phyloP scores from a whole-genome alignment of 2,888 invertebrate genomes.

The Ormyrus pomaceus region DNA sequence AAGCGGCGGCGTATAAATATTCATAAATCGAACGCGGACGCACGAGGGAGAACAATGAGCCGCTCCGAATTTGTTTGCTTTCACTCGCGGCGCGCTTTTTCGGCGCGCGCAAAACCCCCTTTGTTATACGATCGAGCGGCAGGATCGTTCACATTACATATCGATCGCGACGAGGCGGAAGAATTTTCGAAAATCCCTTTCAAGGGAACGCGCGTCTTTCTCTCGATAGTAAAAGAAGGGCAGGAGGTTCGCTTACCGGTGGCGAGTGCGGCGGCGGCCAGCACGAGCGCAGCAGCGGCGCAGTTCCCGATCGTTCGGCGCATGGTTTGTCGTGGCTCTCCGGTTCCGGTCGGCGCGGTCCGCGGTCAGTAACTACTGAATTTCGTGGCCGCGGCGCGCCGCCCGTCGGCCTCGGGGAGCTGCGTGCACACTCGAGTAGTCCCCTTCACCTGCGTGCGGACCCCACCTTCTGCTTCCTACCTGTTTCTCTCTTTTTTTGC shows the following conservation, averaged over 20 bases:
- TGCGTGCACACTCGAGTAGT: conserved; percentile 3
- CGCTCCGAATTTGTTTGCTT: too few species aligned
- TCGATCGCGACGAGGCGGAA: too few species aligned
- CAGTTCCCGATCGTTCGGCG: conserved; percentile 14
- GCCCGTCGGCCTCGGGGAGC: conserved; percentile 57
- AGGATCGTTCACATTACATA: too few species aligned
- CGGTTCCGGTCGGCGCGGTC: conserved; percentile 45
- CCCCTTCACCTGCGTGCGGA: conserved; percentile 66
- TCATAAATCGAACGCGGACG: too few species aligned
- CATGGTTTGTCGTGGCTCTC: conserved; percentile 22
- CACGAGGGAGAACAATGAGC: too few species aligned
- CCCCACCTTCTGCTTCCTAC: conserved; percentile 56
- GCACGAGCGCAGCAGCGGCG: neutral
- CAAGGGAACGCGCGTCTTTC: too few species aligned
- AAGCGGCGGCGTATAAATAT: too few species aligned
- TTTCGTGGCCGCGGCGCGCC: conserved; percentile 61
- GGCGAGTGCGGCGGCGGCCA: conserved; percentile 28
- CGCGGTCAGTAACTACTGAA: conserved; percentile 70
- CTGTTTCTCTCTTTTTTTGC: neutral
- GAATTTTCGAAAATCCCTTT: too few species aligned
- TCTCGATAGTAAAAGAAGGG: too few species aligned
- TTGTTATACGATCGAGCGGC: too few species aligned
- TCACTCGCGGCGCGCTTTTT: too few species aligned
- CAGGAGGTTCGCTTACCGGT: conserved; percentile 27
- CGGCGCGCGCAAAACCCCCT: too few species aligned